Percentiles rank a stretch among this genome's conserved stretches.
Conservation (phyloP, 2,113 vertebrate genomes). For the Danionella cerebrum region DNA sequence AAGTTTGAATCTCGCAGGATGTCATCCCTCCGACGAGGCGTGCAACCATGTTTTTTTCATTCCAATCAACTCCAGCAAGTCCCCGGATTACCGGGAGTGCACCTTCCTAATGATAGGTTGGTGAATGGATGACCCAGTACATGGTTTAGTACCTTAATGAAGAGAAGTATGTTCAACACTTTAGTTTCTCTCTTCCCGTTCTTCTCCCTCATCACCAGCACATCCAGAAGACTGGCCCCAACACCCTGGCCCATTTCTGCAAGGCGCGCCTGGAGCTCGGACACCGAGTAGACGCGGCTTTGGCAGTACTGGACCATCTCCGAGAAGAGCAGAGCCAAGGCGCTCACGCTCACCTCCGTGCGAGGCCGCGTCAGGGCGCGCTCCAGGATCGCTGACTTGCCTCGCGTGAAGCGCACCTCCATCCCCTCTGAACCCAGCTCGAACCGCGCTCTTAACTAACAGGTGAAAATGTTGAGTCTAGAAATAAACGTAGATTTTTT, state of each 20-base stretch:
- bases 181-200: constrained; percentile 84
- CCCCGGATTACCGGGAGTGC: too few species aligned
- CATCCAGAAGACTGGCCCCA: constrained; percentile 78
- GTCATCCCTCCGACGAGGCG: too few species aligned
- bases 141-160: constrained; percentile 62
- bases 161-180: constrained; percentile 79
- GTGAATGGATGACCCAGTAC: too few species aligned
- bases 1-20: too few species aligned
- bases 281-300: constrained; percentile 86
- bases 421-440: constrained; percentile 47
- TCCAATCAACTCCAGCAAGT: too few species aligned
- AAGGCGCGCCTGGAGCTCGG: constrained; percentile 83
- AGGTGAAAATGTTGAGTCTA: neutral
- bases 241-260: constrained; percentile 82
- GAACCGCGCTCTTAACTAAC: neutral
- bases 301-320: constrained; percentile 96
- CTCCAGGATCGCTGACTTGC: constrained; percentile 83
- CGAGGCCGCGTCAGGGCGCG: constrained; percentile 76
- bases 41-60: too few species aligned
- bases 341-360: constrained; percentile 79
- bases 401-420: constrained; percentile 85
- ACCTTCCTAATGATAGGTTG: too few species aligned
- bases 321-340: constrained; percentile 86
- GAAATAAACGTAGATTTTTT: neutral
- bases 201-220: constrained; percentile 81